Conservation (phyloP, 2,797 vertebrate genomes). For the Euthynnus affinis region DNA sequence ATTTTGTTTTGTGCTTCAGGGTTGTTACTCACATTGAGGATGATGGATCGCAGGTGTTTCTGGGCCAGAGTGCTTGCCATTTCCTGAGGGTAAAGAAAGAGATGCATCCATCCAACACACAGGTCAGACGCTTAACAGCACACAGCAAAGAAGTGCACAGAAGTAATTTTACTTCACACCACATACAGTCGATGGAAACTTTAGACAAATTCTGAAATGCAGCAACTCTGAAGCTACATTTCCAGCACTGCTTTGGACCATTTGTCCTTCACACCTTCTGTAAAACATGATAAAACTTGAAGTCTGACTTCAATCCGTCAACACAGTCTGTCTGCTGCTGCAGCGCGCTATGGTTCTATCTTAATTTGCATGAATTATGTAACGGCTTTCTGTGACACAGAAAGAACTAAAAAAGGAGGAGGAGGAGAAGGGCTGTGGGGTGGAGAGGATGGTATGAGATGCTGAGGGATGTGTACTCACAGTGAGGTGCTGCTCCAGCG, state of each 20-base stretch:
- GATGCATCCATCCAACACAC: constrained; percentile 59
- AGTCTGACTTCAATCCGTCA: constrained; percentile 33
- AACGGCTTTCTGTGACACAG: constrained; percentile 37
- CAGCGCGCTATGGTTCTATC: constrained; percentile 45
- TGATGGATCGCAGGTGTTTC: constrained; percentile 96
- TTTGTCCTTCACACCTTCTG: constrained; percentile 20
- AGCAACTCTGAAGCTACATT: constrained; percentile 25
- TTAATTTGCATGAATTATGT: constrained; percentile 41
- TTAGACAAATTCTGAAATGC: constrained; percentile 18
- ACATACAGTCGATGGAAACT: not conserved
- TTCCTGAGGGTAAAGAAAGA: constrained; percentile 85
- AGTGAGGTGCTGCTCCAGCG: constrained; percentile 94
- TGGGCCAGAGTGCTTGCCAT: constrained; percentile 97
- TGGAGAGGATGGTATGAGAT: constrained; percentile 56
- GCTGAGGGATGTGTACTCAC: constrained; percentile 89
- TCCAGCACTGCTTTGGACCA: constrained; percentile 25
- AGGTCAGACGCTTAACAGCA: constrained; percentile 33
- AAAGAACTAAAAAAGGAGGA: constrained; percentile 32
- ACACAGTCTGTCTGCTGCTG: constrained; percentile 70
- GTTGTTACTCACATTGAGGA: constrained; percentile 89
- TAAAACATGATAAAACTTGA: constrained; percentile 20
- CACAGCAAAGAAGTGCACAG: constrained; percentile 1
- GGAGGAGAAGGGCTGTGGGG: constrained; percentile 34
- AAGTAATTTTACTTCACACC: constrained; percentile 18
- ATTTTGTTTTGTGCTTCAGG: constrained; percentile 24